Percentiles rank a stretch among this genome's conserved stretches.
These are phyloP conservation scores for Sympetrum striolatum DNA, from an alignment of 2,888 invertebrate species.

Conservation along the genomic window DNA sequence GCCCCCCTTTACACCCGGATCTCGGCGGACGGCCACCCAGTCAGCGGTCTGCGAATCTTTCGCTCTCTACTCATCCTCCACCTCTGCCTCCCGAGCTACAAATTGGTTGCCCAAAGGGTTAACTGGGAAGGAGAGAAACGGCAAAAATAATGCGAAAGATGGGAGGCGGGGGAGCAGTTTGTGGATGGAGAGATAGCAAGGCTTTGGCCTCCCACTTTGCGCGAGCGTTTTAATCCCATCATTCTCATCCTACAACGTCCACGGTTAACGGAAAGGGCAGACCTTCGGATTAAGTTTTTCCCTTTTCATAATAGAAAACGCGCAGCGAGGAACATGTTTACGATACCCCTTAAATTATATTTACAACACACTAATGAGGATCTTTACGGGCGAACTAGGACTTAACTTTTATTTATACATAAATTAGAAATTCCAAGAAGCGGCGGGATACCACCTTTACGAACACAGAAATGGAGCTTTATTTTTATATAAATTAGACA, in stretches of 20 bases:
- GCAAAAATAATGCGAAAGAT: conserved; percentile 16
- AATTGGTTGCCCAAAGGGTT: neutral
- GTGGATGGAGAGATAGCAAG: neutral
- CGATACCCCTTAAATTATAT: neutral
- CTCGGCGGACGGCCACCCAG: neutral
- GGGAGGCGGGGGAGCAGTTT: neutral
- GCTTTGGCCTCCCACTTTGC: neutral
- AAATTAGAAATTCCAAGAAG: neutral
- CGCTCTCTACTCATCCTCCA: neutral
- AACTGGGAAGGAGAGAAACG: neutral
- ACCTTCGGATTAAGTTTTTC: neutral
- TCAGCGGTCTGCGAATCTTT: neutral
- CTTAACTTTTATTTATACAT: neutral
- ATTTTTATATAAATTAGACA: too few species aligned
- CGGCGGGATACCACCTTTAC: neutral
- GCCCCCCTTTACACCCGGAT: neutral
- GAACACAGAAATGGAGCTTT: too few species aligned
- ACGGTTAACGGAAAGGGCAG: neutral
- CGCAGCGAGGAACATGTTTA: neutral
- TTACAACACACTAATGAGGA: neutral
- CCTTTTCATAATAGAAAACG: neutral
- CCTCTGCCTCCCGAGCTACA: neutral
- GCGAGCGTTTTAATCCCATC: neutral
- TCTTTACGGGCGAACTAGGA: neutral
- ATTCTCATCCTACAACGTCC: neutral